Base-by-base conservation (phyloP, 2,888 invertebrate genomes). In the Dione vanillae region DNA sequence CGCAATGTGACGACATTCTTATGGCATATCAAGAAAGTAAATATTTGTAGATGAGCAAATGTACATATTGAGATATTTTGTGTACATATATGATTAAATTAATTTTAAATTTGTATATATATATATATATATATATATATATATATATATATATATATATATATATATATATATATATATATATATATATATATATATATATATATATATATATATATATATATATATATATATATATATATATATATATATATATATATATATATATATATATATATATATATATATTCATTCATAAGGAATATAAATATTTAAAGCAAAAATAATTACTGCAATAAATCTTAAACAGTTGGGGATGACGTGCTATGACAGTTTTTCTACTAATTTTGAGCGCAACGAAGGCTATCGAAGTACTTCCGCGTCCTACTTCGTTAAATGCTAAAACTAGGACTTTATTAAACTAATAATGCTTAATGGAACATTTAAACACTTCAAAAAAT, bases 1-100 rank as follows among this genome's bases (percentile, higher is more conserved):
- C 70, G 70, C 67, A 70, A 62, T 70, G 62, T 71, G 70, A 71
- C 67, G 70, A 62, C 56, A 67, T 35, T 40, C 51, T 64, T 71
- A 71, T 67, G 64, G 11, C 67, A 3, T 61, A 20, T 14, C 47
- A 51, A 14, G 20, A 12, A 51, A 20, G 54, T 20, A 67, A 71
- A 71, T 67, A 71, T 71, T 71, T 37, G 41, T 19, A 51, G 40
- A 14, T 37, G 20, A 64, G 51, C 56, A 49, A 19, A 56, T 10
- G 8, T 40, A 16, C 16, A 37, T 40, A 19, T 10, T 10, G 27
- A 43, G 27, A 14, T 54, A n/a, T 35, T 54, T 37, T 16, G 6
- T 16, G 5, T 37, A 10, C 11, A 49, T 49, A 19, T 19, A 27
- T 27, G 27, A 27, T 27, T 3, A 27, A 27, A 27, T 27, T 27